These are phyloP conservation scores for Liasis olivaceus DNA, from an alignment of 2,797 vertebrate species.

Conservation along the genomic window DNA sequence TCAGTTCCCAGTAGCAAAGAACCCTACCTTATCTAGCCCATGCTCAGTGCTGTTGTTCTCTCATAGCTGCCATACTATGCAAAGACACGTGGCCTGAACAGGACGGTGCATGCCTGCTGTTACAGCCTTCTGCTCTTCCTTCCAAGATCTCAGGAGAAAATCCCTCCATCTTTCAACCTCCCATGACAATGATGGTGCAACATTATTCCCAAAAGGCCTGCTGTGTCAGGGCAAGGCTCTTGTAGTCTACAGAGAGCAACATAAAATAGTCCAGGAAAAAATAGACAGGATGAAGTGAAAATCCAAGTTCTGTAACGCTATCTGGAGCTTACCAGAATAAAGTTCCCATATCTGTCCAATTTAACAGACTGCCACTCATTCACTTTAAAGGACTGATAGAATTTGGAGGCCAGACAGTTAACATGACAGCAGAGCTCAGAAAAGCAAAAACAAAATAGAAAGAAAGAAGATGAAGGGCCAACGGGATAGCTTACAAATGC, in stretches of 20 bases:
- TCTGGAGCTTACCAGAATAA: background rate
- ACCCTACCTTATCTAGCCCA: background rate
- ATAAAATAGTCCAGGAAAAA: background rate
- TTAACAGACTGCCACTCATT: background rate
- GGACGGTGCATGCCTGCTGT: background rate
- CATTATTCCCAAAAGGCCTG: background rate
- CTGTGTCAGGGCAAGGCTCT: background rate
- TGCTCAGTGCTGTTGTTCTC: background rate
- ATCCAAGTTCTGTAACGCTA: background rate
- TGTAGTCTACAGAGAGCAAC: background rate
- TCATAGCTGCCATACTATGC: background rate
- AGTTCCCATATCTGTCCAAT: background rate
- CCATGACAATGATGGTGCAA: background rate
- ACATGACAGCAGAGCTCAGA: background rate
- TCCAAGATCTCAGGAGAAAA: background rate
- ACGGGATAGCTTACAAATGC: background rate
- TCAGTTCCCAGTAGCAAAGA: background rate
- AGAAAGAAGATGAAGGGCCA: background rate
- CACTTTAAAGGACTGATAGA: background rate
- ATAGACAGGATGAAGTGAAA: background rate
- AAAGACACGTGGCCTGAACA: background rate
- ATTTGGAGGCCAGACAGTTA: background rate
- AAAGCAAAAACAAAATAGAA: background rate
- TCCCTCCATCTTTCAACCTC: background rate
- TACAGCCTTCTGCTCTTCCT: background rate